These are phyloP conservation scores for Lepidonotus clava DNA, from an alignment of 2,888 invertebrate species.

Conservation along the genomic window DNA sequence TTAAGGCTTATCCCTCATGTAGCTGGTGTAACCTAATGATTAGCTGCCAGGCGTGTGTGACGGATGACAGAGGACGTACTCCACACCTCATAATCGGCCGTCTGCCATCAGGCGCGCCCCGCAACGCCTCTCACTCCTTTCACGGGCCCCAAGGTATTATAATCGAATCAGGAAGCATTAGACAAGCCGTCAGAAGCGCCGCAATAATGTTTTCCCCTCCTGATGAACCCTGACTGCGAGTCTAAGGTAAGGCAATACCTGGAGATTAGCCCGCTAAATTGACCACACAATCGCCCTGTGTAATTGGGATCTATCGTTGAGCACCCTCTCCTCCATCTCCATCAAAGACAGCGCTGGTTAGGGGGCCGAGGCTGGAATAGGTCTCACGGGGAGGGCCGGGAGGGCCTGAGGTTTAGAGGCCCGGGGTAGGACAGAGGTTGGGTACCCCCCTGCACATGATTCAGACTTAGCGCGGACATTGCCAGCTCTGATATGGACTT, in stretches of 20 bases:
- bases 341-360: background rate
- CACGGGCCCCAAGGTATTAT: too few species aligned
- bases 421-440: background rate
- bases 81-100: background rate
- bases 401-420: background rate
- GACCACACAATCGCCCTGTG: background rate
- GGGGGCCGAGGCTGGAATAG: too few species aligned
- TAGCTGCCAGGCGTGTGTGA: background rate
- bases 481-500: background rate
- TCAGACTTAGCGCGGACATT: background rate
- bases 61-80: background rate
- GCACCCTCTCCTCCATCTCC: background rate
- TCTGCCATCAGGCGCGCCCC: background rate
- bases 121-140: too few species aligned
- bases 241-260: background rate
- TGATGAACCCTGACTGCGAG: background rate
- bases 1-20: too few species aligned
- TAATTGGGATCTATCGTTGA: constrained; percentile 18
- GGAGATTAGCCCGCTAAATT: background rate
- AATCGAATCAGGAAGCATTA: background rate
- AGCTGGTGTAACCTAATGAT: background rate
- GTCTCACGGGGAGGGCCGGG: background rate
- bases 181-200: background rate
- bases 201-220: background rate
- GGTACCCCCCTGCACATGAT: background rate